A percentile compares a stretch with the other conserved stretches of the same genome.
phyloP scores from a whole-genome alignment of 2,888 invertebrate species.

The Neoascia interrupta region DNA sequence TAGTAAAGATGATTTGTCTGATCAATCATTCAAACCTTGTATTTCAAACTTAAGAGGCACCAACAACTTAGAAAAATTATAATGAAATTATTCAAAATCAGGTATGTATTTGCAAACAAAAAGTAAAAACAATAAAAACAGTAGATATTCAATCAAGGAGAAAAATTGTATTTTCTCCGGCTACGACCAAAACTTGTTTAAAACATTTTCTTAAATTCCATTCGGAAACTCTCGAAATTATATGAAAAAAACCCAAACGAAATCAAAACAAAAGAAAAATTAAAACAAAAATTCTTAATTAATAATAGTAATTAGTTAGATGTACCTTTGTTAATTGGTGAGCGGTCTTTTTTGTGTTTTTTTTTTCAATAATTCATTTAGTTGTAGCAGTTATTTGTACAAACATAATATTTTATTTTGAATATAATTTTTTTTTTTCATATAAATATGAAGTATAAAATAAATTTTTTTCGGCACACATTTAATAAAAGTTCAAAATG shows the following conservation, averaged over 20 bases:
- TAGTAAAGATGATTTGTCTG: conserved; percentile 49
- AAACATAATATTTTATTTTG: conserved; percentile 64
- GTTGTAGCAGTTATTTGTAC: conserved; percentile 70
- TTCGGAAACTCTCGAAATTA: too few relatives aligned
- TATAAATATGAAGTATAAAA: conserved; percentile 59
- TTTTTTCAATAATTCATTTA: conserved; percentile 69
- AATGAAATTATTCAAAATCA: too few relatives aligned
- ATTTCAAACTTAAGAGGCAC: conserved; percentile 36
- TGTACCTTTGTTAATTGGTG: conserved; percentile 80
- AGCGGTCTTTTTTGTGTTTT: conserved; percentile 76
- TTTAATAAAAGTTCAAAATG: conserved; percentile 65
- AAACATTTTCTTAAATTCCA: conserved; percentile 9
- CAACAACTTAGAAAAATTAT: conserved; percentile 7
- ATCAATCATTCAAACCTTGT: conserved; percentile 54
- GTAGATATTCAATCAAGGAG: conserved; percentile 17
- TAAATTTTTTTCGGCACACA: conserved; percentile 75
- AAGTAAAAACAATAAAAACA: conserved; percentile 8
- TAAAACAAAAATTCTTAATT: conserved; percentile 42
- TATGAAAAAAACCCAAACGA: too few relatives aligned
- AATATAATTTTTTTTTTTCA: conserved; percentile 45
- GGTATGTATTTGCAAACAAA: conserved; percentile 1
- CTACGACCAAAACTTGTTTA: conserved; percentile 44
- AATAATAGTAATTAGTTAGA: conserved; percentile 66
- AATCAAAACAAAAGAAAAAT: conserved; percentile 7
- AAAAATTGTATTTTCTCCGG: conserved; percentile 10